phyloP scores from a whole-genome alignment of 2,888 invertebrate species.

The Ennomos quercinarius region DNA sequence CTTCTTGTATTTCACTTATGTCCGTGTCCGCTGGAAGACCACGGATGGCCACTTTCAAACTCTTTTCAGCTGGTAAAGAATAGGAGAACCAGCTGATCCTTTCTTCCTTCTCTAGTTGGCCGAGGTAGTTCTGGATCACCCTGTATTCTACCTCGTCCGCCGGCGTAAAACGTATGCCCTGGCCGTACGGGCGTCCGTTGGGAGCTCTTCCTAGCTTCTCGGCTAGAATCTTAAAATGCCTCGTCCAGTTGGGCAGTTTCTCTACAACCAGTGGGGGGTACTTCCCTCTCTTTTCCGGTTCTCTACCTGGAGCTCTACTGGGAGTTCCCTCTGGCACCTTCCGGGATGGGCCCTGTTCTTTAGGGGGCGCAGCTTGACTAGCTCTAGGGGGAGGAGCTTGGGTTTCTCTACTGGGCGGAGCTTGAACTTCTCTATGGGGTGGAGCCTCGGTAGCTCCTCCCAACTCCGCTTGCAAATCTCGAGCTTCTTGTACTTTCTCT shows the following conservation, averaged over 20 bases:
- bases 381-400: no score
- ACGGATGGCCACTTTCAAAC: conserved; percentile 26
- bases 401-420: no score
- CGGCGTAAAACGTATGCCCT: conserved; percentile 21
- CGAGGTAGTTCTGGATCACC: conserved; percentile 19
- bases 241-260: conserved; percentile 11
- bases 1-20: neutral
- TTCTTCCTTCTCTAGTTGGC: conserved; percentile 2
- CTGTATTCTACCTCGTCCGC: neutral
- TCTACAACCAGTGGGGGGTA: conserved; percentile 14
- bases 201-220: conserved; percentile 8
- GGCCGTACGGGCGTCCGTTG: conserved; percentile 13
- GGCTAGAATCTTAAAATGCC: conserved; percentile 1
- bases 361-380: no score
- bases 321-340: neutral
- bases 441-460: no score
- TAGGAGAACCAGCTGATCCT: conserved; percentile 32
- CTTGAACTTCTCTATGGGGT: no score
- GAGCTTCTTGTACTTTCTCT: no score
- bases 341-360: conserved; percentile 1
- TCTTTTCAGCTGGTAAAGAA: conserved; percentile 20
- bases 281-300: neutral
- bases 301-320: neutral
- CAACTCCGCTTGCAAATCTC: no score
- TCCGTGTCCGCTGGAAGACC: neutral